Percentiles rank a stretch among this genome's conserved stretches.
phyloP scores from a whole-genome alignment of 2,888 invertebrate genomes.

The Sclerodermus sp. region DNA sequence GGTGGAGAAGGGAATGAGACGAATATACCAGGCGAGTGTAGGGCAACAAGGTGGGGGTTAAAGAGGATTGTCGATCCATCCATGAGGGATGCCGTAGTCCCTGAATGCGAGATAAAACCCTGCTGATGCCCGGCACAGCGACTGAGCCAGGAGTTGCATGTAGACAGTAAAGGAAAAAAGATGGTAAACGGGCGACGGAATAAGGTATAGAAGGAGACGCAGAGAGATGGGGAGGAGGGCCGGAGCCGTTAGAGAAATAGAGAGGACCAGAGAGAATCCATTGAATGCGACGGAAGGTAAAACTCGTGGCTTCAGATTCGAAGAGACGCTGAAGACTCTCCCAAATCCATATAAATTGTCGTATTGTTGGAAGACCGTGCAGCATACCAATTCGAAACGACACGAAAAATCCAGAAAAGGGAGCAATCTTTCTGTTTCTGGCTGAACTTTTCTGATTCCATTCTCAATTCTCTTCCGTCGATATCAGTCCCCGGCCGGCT shows the following conservation, averaged over 20 bases:
- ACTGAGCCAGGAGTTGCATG: constrained; percentile 27
- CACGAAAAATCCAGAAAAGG: constrained; percentile 24
- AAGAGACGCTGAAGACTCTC: constrained; percentile 46
- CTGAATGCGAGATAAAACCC: constrained; percentile 51
- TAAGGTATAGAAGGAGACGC: constrained; percentile 13
- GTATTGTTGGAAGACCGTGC: constrained; percentile 46
- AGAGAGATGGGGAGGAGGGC: not conserved
- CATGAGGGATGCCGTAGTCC: constrained; percentile 47
- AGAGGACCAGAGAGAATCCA: constrained; percentile 24
- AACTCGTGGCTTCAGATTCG: constrained; percentile 48
- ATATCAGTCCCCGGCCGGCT: too few relatives aligned
- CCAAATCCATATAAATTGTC: constrained; percentile 56
- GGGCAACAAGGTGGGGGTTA: constrained; percentile 33
- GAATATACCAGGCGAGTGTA: constrained; percentile 18
- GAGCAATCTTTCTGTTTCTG: too few relatives aligned
- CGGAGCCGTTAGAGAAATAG: constrained; percentile 4
- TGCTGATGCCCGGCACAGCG: constrained; percentile 43
- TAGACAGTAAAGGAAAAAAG: constrained; percentile 26
- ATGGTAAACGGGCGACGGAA: constrained; percentile 20
- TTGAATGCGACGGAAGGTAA: constrained; percentile 52
- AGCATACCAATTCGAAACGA: constrained; percentile 49
- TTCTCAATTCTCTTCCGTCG: too few relatives aligned
- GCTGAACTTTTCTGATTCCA: too few relatives aligned
- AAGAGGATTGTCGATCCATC: constrained; percentile 55
- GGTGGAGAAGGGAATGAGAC: too few relatives aligned